Evolutionary conservation across 2,888 invertebrate species (phyloP).

Genomic region (Teinopalpus imperialis): DNA sequence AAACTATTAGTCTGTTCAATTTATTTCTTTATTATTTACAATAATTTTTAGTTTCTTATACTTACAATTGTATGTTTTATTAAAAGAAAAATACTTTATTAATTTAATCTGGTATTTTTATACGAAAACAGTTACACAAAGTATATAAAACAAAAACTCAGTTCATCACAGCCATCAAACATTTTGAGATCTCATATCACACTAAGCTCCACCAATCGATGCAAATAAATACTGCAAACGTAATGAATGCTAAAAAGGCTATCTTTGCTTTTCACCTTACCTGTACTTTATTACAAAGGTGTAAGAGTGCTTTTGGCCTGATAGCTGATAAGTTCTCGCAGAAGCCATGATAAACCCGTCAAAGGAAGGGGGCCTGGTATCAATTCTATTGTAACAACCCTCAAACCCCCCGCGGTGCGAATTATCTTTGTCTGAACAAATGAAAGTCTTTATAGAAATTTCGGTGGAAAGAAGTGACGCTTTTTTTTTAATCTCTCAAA

Average conservation of each 20-base stretch:
- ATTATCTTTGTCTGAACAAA: slow-evolving; percentile 9
- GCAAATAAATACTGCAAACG: slow-evolving; percentile 11
- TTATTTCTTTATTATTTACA: too few relatives aligned
- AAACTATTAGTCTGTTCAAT: too few relatives aligned
- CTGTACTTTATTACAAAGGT: background rate
- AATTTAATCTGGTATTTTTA: too few relatives aligned
- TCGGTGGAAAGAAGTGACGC: background rate
- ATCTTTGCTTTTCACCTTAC: background rate
- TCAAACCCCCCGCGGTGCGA: slow-evolving; percentile 1
- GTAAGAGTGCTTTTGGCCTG: slow-evolving; percentile 1
- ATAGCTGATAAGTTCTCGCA: background rate
- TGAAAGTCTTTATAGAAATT: background rate
- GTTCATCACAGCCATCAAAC: background rate
- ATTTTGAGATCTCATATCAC: slow-evolving; percentile 6
- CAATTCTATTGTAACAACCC: slow-evolving; percentile 13
- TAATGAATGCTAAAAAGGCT: slow-evolving; percentile 11
- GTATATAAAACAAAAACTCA: too few relatives aligned
- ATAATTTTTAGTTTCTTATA: too few relatives aligned
- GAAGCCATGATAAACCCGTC: slow-evolving; percentile 5
- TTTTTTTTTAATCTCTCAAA: background rate
- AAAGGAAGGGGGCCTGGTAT: slow-evolving; percentile 7
- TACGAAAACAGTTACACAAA: too few relatives aligned
- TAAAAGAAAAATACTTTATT: too few relatives aligned
- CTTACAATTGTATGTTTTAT: too few relatives aligned
- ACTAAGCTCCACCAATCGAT: slow-evolving; percentile 13